Conservation (phyloP, 2,113 vertebrate genomes). For the Megaptera novaeangliae region DNA sequence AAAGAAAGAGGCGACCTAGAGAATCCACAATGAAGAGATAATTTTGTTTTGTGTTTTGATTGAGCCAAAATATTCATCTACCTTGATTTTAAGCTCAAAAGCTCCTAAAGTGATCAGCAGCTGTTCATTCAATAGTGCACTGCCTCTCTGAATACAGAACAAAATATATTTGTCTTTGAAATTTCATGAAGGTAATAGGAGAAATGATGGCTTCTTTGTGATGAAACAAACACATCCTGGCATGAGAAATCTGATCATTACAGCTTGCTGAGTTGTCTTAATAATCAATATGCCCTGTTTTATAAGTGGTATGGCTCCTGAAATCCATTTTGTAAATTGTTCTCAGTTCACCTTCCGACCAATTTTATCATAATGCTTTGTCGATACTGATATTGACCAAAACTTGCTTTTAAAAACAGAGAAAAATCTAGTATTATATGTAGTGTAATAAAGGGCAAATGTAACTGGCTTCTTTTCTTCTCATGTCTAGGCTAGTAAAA, state of each 20-base stretch:
- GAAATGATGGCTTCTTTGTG: conserved; percentile 13
- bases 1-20: conserved; percentile 16
- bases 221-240: background rate
- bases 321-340: conserved; percentile 12
- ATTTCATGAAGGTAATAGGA: conserved; percentile 29
- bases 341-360: conserved; percentile 7
- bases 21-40: conserved; percentile 54
- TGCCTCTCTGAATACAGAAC: conserved; percentile 34
- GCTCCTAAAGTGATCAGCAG: conserved; percentile 52
- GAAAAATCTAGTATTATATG: background rate
- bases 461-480: background rate
- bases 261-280: background rate
- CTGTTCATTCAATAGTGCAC: conserved; percentile 23
- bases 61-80: conserved; percentile 45
- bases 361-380: conserved; percentile 36
- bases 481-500: background rate
- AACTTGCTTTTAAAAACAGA: conserved; percentile 23
- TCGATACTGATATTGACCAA: conserved; percentile 17
- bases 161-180: conserved; percentile 41
- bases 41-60: conserved; percentile 67
- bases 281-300: conserved; percentile 23
- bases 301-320: background rate
- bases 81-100: conserved; percentile 58
- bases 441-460: background rate
- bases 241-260: conserved; percentile 23